Base-by-base conservation (phyloP, 2,797 vertebrate species). In the Aplochiton taeniatus region DNA sequence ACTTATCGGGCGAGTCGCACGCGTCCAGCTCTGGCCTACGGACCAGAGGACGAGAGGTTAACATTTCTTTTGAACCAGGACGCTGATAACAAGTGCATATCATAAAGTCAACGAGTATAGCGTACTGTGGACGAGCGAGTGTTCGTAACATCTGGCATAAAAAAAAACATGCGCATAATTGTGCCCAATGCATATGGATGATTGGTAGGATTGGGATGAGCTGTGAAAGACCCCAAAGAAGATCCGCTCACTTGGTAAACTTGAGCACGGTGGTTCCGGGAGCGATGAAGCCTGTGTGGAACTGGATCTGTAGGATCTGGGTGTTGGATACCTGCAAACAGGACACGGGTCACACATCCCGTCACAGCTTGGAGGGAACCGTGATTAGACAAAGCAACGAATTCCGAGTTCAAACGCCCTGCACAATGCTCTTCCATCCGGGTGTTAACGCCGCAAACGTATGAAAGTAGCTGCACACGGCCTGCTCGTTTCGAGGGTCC, bases 251-350 rank as follows among this genome's bases (percentile, higher is more conserved):
- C 97, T 98, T 98, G 85, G 94, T 95, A 78, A 98, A 99, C 81
- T 98, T 98, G 74, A 99, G 89, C 61, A 92, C 78, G 1, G 94
- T 96, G 73, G 93, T 96, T 71, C 95, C 96, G 64, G 94, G 90
- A 64, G 93, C 83, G 78, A 98, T 96, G 84, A 98, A 99, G 80
- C 97, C 97, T 70, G 96, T 98, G 69, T 99, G 96, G 85, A 98
- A 97, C 68, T 99, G 97, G 82, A 98, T 95, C 92, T 99, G 97
- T 82, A 98, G 95, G 85, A 99, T 99, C 87, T 99, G 97, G 14
- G 96, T 99, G 90, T 98, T 98, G 80, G 96, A 95, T 86, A 98
- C 95, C 97, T 99, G 77, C 72, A 75, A 78, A 72, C 6, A 69
- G 41, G 1, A 64, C 31, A 31, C 31, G 6, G 3, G 31, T 31